Conservation (phyloP, 2,113 vertebrate species). For the Vidua macroura region DNA sequence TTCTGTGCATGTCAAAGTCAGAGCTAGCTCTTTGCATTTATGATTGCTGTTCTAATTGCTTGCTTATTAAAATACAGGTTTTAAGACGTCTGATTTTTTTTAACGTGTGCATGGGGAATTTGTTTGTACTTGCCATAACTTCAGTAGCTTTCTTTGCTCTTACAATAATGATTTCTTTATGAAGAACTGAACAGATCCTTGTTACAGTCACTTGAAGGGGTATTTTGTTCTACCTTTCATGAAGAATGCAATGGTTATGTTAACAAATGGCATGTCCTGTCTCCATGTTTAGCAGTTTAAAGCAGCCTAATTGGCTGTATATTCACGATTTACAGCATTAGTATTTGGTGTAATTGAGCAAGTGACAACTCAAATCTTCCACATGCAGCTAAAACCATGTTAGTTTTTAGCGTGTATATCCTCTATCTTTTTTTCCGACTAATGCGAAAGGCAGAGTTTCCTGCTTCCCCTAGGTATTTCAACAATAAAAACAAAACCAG, state of each 20-base stretch:
- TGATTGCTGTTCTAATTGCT: slow-evolving; percentile 34
- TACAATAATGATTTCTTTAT: slow-evolving; percentile 48
- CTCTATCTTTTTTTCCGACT: neutral
- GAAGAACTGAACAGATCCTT: slow-evolving; percentile 46
- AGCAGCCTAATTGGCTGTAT: slow-evolving; percentile 39
- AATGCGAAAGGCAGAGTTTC: slow-evolving; percentile 43
- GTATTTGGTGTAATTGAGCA: slow-evolving; percentile 55
- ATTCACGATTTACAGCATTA: slow-evolving; percentile 25
- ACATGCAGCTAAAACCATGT: slow-evolving; percentile 1
- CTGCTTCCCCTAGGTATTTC: slow-evolving; percentile 40
- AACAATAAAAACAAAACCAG: slow-evolving; percentile 56
- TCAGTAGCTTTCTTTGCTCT: slow-evolving; percentile 20
- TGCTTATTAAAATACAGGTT: slow-evolving; percentile 39
- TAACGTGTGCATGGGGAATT: slow-evolving; percentile 5
- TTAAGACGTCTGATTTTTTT: neutral
- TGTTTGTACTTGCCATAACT: slow-evolving; percentile 43
- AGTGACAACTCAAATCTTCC: slow-evolving; percentile 53
- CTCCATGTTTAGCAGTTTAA: slow-evolving; percentile 48
- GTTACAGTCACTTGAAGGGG: slow-evolving; percentile 35
- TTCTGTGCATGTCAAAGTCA: slow-evolving; percentile 12
- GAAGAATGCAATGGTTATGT: slow-evolving; percentile 28
- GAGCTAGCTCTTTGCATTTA: slow-evolving; percentile 5
- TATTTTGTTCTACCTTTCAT: slow-evolving; percentile 60
- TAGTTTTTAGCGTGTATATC: neutral
- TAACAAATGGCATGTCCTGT: slow-evolving; percentile 53